phyloP scores from a whole-genome alignment of 2,113 vertebrate species.

The Takifugu bimaculatus region DNA sequence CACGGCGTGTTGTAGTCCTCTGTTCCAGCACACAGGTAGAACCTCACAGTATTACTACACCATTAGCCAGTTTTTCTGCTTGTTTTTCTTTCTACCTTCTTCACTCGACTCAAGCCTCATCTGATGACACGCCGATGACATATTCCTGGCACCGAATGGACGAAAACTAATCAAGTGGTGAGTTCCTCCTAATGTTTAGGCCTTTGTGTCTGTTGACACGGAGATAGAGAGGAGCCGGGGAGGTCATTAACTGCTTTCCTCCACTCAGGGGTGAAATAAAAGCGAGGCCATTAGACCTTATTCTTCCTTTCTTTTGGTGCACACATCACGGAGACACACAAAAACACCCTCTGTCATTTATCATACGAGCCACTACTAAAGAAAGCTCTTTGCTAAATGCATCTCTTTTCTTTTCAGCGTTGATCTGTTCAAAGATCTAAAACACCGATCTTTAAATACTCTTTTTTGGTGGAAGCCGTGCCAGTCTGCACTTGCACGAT shows the following conservation, averaged over 20 bases:
- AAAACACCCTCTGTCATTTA: slow-evolving; percentile 7
- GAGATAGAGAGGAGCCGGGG: slow-evolving; percentile 14
- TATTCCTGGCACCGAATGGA: no score
- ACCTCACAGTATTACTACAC: no score
- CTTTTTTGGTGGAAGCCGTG: no score
- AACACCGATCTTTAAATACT: no score
- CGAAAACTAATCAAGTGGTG: neutral
- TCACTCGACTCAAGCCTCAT: slow-evolving; percentile 10
- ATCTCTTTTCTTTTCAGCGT: no score
- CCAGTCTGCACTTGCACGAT: no score
- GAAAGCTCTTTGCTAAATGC: neutral
- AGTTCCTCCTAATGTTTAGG: slow-evolving; percentile 8
- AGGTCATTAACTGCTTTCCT: slow-evolving; percentile 40
- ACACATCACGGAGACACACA: neutral
- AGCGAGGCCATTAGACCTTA: slow-evolving; percentile 6
- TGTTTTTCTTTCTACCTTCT: neutral
- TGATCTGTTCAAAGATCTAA: no score
- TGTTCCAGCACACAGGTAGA: no score
- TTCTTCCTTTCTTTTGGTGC: slow-evolving; percentile 12
- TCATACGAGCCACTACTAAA: neutral
- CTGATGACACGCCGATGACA: neutral
- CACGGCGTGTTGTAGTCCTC: no score
- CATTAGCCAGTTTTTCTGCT: no score
- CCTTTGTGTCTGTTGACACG: slow-evolving; percentile 22
- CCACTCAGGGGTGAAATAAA: slow-evolving; percentile 11